Percentiles rank a stretch among this genome's conserved stretches.
phyloP scores from a whole-genome alignment of 2,888 invertebrate genomes.

The Minunthozetes semirufus region DNA sequence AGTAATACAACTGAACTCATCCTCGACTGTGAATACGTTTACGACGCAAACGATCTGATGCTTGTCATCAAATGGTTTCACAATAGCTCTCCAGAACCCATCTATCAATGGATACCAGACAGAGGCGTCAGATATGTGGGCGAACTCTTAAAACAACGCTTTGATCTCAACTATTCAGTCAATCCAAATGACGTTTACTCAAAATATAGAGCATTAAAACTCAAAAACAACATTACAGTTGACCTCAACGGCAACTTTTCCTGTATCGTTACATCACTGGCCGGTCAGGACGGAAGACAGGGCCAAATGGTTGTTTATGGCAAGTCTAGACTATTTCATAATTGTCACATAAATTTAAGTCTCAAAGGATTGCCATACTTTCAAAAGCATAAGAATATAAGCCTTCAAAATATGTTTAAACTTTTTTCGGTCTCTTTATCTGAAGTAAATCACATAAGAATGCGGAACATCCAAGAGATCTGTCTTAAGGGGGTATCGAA shows the following conservation, averaged over 20 bases:
- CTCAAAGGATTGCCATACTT: background rate
- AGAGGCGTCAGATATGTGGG: slow-evolving; percentile 33
- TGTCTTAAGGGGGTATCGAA: background rate
- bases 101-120: slow-evolving; percentile 40
- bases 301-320: slow-evolving; percentile 36
- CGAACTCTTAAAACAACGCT: slow-evolving; percentile 27
- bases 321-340: slow-evolving; percentile 6
- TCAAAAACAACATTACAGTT: slow-evolving; percentile 18
- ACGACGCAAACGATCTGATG: slow-evolving; percentile 35
- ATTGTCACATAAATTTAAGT: slow-evolving; percentile 22
- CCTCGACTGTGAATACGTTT: slow-evolving; percentile 37
- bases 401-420: background rate
- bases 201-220: slow-evolving; percentile 34
- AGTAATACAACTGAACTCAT: slow-evolving; percentile 29
- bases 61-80: slow-evolving; percentile 38
- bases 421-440: background rate
- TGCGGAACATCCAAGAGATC: background rate
- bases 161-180: slow-evolving; percentile 34
- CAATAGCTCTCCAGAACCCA: slow-evolving; percentile 37
- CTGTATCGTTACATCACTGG: slow-evolving; percentile 37
- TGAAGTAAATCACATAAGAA: background rate
- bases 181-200: slow-evolving; percentile 33
- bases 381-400: background rate
- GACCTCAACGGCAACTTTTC: slow-evolving; percentile 34
- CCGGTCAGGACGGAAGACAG: slow-evolving; percentile 34